Base-by-base conservation (phyloP, 92 coral and sea anemone genomes). In the Phenganax marumi region DNA sequence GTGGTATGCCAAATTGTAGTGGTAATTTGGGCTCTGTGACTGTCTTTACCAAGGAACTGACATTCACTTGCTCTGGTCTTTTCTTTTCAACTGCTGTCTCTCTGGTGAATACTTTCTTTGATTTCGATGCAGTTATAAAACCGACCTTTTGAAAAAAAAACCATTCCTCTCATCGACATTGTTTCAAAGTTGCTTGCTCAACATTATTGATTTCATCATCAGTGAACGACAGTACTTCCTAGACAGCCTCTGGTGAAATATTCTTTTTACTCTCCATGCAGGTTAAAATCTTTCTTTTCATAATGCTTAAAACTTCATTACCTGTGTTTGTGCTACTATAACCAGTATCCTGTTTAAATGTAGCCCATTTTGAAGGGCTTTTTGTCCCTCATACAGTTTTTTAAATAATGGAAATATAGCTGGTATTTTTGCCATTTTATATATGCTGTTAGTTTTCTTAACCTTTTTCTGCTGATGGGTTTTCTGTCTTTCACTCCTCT, bases 391-490 rank as follows among this genome's bases (percentile, higher is more conserved):
- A 61, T 61, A 61, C 17, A 19, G n/a, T n/a, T 61, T 61, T 26
- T 61, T 8, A 61, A 61, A 61, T 61, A 61, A 61, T 17, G 68
- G 8, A 61, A 61, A 26, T 19, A 61, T 61, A 26, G 68, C n/a
- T 16, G 68, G 68, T 7, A 8, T 16, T 16, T 17, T 61, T 61
- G 17, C 22, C 68, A 61, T 22, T 9, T 39, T 71, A 86, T 81
- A 84, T 83, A 83, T 82, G 83, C 54, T 56, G 87, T 88, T 79
- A 88, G 80, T 68, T 81, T 68, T 84, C 89, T 84, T 24, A 84
- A 83, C 63, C 86, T 77, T 75, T 90, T n/a, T n/a, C n/a, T n/a
- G n/a, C n/a, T n/a, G n/a, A n/a, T n/a, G n/a, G n/a, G 83, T 75
- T 50, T 80, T 47, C 73, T 73, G 61, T 86, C 90, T 68, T 84